Evolutionary conservation across 2,797 vertebrate genomes (phyloP), one percentile per base, ranked within the genome.

Genomic region (Characodon lateralis): DNA sequence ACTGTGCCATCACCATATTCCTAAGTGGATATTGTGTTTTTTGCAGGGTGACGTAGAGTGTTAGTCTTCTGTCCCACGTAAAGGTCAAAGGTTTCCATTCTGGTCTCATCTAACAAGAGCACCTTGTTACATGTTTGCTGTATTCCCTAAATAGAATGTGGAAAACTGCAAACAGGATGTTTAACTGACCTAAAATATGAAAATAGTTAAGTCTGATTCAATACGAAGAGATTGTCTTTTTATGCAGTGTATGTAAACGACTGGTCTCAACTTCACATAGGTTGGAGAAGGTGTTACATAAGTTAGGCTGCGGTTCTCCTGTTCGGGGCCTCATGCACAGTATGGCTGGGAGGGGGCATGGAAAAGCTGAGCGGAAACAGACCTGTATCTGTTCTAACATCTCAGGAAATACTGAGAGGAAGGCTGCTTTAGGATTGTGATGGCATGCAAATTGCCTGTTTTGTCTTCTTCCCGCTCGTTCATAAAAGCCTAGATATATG

Each of bases 301-400:
- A 39, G 16, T 20, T 8, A 24, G n/a, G 7, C 6, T 5, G 48
- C 16, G 7, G 69, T 14, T 26, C 58, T 86, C 91, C 87, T 73
- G 59, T 20, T 6, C 56, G 4, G 74, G 90, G 91, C 91, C 90
- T 87, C 89, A 65, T 66, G 80, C 87, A 89, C 84, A 3, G 35
- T 35, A 35, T 35, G 78, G 73, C 78, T 61, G 76, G 31, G 8
- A 39, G 61, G 31, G 6, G 61, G 84, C 78, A 79, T 39, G 78
- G 77, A 78, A 83, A 83, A 68, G 78, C 86, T 68, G 82, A 16
- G 8, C 50, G 70, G 46, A 70, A 72, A 79, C 76, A 24, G 66
- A 35, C 35, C 35, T 35, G 35, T 35, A 35, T 35, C 35, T 35
- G 35, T 35, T 35, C 35, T 35, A 35, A 35, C 35, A 35, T 35